A percentile compares a stretch with the other conserved stretches of the same genome.
Conservation (phyloP, 2,113 vertebrate genomes). For the Antechinus stuartii region DNA sequence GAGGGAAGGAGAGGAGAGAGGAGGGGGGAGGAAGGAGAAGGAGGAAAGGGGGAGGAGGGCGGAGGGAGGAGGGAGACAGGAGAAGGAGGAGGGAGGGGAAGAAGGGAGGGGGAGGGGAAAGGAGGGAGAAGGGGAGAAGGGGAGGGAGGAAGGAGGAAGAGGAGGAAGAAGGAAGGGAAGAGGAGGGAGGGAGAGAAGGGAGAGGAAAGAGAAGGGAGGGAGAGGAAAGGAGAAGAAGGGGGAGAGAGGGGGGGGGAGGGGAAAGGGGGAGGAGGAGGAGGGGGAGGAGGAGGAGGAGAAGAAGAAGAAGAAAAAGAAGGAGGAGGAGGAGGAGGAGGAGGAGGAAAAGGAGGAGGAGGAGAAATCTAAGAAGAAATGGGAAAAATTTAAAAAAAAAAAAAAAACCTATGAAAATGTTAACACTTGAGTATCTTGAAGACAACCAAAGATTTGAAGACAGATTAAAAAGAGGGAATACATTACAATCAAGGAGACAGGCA, state of each 20-base stretch:
- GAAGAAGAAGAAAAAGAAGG: too few species aligned
- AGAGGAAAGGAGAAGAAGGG: not conserved
- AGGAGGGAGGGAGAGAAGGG: too few species aligned
- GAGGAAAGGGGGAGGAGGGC: not conserved
- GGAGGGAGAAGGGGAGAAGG: too few species aligned
- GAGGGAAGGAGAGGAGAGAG: too few species aligned
- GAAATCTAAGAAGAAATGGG: too few species aligned
- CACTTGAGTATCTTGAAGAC: not conserved
- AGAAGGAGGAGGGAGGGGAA: not conserved
- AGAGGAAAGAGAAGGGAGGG: not conserved
- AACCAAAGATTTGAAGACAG: not conserved
- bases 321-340: too few species aligned
- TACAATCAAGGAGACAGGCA: not conserved
- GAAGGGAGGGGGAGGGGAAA: too few species aligned
- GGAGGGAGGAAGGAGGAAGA: too few species aligned
- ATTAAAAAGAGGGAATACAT: too few species aligned
- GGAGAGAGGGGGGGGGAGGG: not conserved
- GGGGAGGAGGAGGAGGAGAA: not conserved
- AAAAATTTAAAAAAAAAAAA: not conserved
- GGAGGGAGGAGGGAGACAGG: not conserved
- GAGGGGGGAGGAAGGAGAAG: not conserved
- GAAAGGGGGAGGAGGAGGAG: not conserved
- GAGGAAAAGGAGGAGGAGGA: too few species aligned
- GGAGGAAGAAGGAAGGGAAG: fast-evolving
- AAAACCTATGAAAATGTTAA: not conserved